Evolutionary conservation across 2,113 vertebrate genomes (phyloP), one percentile per base, ranked within the genome.

Genomic region (Cavia aperea): DNA sequence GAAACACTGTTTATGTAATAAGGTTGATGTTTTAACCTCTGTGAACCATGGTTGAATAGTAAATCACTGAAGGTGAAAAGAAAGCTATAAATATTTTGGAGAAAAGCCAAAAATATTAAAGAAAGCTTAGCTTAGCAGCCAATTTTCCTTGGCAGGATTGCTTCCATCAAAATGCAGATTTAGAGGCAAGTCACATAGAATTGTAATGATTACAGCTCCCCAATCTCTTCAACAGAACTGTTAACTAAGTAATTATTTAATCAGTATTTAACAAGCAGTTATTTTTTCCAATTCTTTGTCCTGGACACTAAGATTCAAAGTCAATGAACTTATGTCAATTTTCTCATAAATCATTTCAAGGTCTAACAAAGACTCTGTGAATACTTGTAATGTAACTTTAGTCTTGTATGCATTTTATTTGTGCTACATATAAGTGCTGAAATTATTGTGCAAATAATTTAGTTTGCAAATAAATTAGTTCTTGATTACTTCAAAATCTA

Each of bases 41-140:
- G 9, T 79, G 75, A 93, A 92, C 89, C 36, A 39, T n/a, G 39
- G 79, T 66, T 86, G 89, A 92, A 93, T 82, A 88, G 43, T 60
- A 94, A 95, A 93, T 94, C 91, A 93, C 81, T 89, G 49, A 89
- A 86, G 81, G 77, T 93, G 89, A 89, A 93, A 89, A 89, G 90
- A 90, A 92, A 95, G 78, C 75, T 92, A 62, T 90, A 95, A 94
- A 94, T 95, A 96, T 89, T 93, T 95, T 26, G 68, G 81, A 75
- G n/a, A 1, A 87, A 91, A 93, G 89, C 91, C 93, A 95, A 95
- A 93, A 93, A 81, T 93, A 94, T 94, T 90, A 95, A 95, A 95
- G 83, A 36, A 92, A 87, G 81, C 73, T 95, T 81, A 92, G 51
- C 66, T 87, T 90, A 86, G 93, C 85, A 94, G 86, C 87, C 91